These are phyloP conservation scores for Xiphophorus couchianus DNA, from an alignment of 2,113 vertebrate species.

Conservation along the genomic window DNA sequence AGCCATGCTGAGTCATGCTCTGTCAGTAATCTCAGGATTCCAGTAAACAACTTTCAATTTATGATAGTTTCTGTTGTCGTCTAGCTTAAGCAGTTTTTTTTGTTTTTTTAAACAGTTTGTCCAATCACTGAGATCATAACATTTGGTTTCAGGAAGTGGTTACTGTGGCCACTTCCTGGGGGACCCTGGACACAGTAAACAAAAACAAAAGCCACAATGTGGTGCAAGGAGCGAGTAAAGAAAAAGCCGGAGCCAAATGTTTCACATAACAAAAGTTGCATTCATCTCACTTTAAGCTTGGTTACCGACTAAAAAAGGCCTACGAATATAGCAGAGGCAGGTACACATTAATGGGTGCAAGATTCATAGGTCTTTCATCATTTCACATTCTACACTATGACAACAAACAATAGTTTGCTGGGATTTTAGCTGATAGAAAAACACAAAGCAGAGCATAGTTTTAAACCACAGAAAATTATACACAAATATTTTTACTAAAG, in stretches of 20 bases:
- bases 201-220: constrained; percentile 1
- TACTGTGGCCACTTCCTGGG: background rate
- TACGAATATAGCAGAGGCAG: background rate
- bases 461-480: too few relatives aligned
- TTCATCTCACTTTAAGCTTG: background rate
- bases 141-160: constrained; percentile 28
- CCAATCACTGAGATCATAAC: constrained; percentile 6
- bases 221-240: background rate
- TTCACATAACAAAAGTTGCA: background rate
- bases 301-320: background rate
- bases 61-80: background rate
- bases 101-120: background rate
- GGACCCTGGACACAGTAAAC: constrained; percentile 20
- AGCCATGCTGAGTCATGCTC: background rate
- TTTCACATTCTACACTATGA: too few relatives aligned
- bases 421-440: too few relatives aligned
- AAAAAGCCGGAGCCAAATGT: background rate
- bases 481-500: too few relatives aligned
- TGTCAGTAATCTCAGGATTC: background rate
- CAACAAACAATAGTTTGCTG: too few relatives aligned
- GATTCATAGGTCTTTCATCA: too few relatives aligned
- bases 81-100: background rate
- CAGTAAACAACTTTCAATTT: too few relatives aligned
- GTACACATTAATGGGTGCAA: too few relatives aligned
- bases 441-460: too few relatives aligned